Base-by-base conservation (phyloP, 2,113 vertebrate species). In the Chloropsis hardwickii region DNA sequence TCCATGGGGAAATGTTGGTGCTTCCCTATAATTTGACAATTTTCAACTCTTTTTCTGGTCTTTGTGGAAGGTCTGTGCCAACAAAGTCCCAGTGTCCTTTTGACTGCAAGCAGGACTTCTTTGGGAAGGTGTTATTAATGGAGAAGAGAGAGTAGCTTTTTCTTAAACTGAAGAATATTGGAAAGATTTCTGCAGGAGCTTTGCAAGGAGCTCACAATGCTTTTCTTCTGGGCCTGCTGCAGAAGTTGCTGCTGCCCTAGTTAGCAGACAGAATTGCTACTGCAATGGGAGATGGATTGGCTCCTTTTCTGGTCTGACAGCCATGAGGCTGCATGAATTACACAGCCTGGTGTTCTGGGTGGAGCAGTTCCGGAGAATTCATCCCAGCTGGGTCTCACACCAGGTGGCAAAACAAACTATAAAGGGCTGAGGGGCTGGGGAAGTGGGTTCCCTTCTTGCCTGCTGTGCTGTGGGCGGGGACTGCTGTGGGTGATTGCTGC, bases 381-480 rank as follows among this genome's bases (percentile, higher is more conserved):
- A 77, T 69, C 62, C 54, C 81, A 85, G 60, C 85, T 96, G 91
- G 82, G 71, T 76, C 64, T 77, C 90, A 77, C 70, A 82, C 77
- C 85, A 93, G 87, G 81, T 91, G 95, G 90, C 81, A 86, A 93
- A 94, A 62, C 50, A 62, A 91, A 66, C 81, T 61, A 54, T 83
- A 86, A 94, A 94, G 50, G 33, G 31, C 51, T 51, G 60, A 71
- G 27, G 44, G 35, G 35, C 8, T 42, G 5, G 7, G 4, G 39
- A 3, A 12, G 2, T 1, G 5, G 22, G 1, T 0, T 88, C 22
- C 14, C 2, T 1, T 58, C 5, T 90, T 66, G 15, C 40, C 24
- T 90, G 42, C 50, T 83, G 69, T 44, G 40, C 18, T 66, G 35
- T 57, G 61, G n/a, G 39, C 4, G 21, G 29, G 22, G 33, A 1